Evolutionary conservation across 2,113 vertebrate genomes (phyloP), one percentile per base, ranked within the genome.

Genomic region (Strigops habroptila): DNA sequence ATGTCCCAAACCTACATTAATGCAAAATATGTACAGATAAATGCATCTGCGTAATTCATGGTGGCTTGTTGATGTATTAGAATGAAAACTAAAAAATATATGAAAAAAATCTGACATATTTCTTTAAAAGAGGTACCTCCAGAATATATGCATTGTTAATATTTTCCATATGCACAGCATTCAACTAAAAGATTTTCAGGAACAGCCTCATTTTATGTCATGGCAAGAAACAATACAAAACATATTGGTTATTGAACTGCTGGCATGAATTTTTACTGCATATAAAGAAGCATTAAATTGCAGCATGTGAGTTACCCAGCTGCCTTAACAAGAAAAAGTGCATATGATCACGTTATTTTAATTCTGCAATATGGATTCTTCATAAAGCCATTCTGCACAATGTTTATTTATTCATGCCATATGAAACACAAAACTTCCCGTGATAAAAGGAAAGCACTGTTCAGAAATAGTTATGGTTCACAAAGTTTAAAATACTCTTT

Each of bases 221-320:
- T 14, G 76, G 80, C 39, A 84, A 83, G 69, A 88, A 96, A 78
- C 39, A 91, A 69, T 23, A 83, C 12, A 84, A 84, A 94, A 93
- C 69, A 82, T 94, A 86, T 13, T 69, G 82, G 69, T 63, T 92
- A 92, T 78, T 0, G 9, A 96, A 82, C 1, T 16, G 39, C 69
- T 86, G 77, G 88, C 52, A 91, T 24, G 88, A 76, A 83, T 89
- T 91, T 93, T 95, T 91, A 93, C 73, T 82, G 86, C 43, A 6
- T 57, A 88, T 59, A 85, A 83, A 91, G 70, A 76, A 86, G 60
- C 65, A 92, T 53, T 95, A 46, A 79, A 93, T 86, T 94, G 74
- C 74, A 84, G 48, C 33, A 25, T 46, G 69, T 0, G 5, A 93
- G 59, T 60, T 94, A 93, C 52, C 51, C 65, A 78, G 65, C 35